These are phyloP conservation scores for Parnassius orleans DNA, from an alignment of 2,888 invertebrate species.

Conservation along the genomic window DNA sequence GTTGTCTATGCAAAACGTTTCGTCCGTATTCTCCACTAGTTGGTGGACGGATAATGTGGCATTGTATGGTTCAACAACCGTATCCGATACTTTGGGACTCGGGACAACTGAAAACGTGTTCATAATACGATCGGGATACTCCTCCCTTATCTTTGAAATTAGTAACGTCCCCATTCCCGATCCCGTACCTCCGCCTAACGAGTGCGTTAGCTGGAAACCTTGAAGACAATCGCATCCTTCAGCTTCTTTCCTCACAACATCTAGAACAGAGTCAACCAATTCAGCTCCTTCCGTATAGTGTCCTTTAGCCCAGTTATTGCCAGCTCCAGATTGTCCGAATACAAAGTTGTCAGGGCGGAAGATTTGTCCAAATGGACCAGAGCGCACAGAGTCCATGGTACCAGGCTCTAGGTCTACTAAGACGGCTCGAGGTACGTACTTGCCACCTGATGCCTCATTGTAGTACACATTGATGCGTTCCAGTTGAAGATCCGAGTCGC, in stretches of 20 bases:
- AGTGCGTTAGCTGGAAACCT: constrained; percentile 84
- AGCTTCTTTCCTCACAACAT: constrained; percentile 81
- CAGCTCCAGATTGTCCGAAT: constrained; percentile 82
- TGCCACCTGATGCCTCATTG: constrained; percentile 83
- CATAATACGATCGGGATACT: constrained; percentile 88
- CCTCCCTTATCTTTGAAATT: constrained; percentile 86
- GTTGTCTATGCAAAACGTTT: constrained; percentile 86
- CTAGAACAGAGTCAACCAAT: constrained; percentile 82
- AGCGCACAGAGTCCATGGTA: constrained; percentile 85
- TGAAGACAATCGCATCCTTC: constrained; percentile 85
- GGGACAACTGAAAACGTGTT: constrained; percentile 86
- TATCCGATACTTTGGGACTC: constrained; percentile 88
- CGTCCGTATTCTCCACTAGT: constrained; percentile 85
- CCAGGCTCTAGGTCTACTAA: constrained; percentile 68
- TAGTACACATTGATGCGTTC: constrained; percentile 89
- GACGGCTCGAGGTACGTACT: constrained; percentile 64
- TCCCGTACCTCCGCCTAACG: constrained; percentile 88
- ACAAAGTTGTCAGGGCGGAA: constrained; percentile 89
- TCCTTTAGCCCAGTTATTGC: constrained; percentile 83
- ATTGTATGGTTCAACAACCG: constrained; percentile 84
- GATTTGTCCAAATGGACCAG: constrained; percentile 85
- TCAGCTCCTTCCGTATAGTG: constrained; percentile 86
- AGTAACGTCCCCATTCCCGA: constrained; percentile 87
- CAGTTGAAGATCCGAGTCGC: constrained; percentile 86
- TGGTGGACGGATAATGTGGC: constrained; percentile 85